A percentile compares a stretch with the other conserved stretches of the same genome.
These are phyloP conservation scores for Allacma fusca DNA, from an alignment of 2,888 invertebrate genomes.

Conservation along the genomic window DNA sequence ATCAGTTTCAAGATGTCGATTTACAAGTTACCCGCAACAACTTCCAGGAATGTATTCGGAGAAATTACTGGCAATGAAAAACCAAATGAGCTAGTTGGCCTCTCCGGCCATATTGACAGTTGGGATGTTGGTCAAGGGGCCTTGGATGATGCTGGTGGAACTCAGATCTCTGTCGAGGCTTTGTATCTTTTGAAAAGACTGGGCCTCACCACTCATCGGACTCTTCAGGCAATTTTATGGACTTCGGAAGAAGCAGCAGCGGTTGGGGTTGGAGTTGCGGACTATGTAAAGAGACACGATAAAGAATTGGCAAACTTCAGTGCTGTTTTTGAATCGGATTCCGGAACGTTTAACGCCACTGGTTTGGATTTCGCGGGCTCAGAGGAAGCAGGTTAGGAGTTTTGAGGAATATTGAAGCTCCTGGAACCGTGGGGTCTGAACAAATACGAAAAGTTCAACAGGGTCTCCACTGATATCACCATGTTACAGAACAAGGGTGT, in stretches of 20 bases:
- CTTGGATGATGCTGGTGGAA: conserved; percentile 82
- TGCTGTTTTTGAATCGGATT: conserved; percentile 83
- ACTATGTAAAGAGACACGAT: conserved; percentile 70
- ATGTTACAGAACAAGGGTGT: conserved; percentile 72
- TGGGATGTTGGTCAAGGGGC: conserved; percentile 80
- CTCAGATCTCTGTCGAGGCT: conserved; percentile 80
- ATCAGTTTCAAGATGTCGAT: conserved; percentile 75
- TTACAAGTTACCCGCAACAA: conserved; percentile 67
- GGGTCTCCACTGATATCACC: conserved; percentile 75
- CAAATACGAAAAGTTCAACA: conserved; percentile 67
- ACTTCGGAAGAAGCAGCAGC: conserved; percentile 82
- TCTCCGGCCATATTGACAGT: conserved; percentile 81
- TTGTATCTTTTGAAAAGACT: conserved; percentile 73
- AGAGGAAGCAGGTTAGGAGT: conserved; percentile 72
- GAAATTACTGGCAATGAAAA: conserved; percentile 71
- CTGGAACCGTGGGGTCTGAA: conserved; percentile 70
- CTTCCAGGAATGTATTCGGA: conserved; percentile 78
- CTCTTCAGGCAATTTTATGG: conserved; percentile 79
- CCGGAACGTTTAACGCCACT: conserved; percentile 74
- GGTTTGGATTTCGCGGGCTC: conserved; percentile 76
- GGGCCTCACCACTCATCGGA: conserved; percentile 73
- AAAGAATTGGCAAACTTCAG: conserved; percentile 72
- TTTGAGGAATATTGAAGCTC: conserved; percentile 74
- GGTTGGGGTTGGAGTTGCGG: conserved; percentile 71
- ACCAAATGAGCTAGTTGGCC: conserved; percentile 72